Conservation (phyloP, 2,113 vertebrate genomes). For the Python bivittatus region DNA sequence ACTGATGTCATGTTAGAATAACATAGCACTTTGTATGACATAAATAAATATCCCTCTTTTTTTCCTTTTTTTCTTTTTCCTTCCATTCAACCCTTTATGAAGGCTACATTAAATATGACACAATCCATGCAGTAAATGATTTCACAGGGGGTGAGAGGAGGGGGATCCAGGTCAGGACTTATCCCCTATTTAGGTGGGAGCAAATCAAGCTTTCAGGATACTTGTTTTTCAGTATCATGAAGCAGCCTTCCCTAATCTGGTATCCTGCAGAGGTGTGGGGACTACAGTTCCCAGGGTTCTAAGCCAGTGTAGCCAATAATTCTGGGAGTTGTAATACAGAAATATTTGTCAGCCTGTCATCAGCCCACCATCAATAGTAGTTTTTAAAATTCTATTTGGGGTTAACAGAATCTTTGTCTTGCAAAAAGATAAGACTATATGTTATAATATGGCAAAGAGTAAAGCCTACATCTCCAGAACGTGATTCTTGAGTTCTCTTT, state of each 20-base stretch:
- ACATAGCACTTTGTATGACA: slow-evolving; percentile 43
- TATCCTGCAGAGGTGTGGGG: too few species aligned
- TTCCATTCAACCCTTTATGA: slow-evolving; percentile 3
- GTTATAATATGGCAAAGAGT: neutral
- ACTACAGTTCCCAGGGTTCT: neutral
- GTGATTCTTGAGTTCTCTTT: neutral
- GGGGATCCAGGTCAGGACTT: neutral
- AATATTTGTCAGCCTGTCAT: neutral
- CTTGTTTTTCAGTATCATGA: neutral
- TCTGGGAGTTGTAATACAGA: neutral
- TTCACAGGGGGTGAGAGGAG: neutral
- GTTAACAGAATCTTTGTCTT: neutral
- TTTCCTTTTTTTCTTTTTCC: neutral
- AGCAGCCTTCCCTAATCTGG: too few species aligned
- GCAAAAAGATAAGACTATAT: neutral
- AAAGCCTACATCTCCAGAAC: neutral
- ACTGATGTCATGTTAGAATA: slow-evolving; percentile 43
- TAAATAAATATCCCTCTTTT: slow-evolving; percentile 20
- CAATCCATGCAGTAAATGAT: slow-evolving; percentile 8
- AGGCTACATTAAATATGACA: slow-evolving; percentile 15
- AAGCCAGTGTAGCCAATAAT: neutral
- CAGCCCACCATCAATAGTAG: neutral
- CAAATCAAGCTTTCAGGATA: neutral
- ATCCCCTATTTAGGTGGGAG: too few species aligned
- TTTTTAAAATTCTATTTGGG: neutral